Conservation (phyloP, 2,888 invertebrate genomes). For the Pelosia muscerda region DNA sequence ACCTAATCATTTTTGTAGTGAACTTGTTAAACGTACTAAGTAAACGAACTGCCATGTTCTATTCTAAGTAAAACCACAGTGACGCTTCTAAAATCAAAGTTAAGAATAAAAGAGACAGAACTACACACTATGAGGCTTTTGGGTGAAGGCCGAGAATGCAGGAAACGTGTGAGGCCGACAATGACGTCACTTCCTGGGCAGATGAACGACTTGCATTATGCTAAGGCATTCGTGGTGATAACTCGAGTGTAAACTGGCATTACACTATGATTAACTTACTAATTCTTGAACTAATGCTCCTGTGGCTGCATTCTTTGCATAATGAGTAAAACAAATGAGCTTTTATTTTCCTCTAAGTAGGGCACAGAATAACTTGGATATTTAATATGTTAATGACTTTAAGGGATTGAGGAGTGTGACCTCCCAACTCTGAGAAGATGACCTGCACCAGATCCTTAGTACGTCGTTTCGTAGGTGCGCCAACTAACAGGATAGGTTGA, state of each 20-base stretch:
- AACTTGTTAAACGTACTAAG: not conserved
- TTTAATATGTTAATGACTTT: not conserved
- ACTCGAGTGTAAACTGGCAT: slow-evolving; percentile 67
- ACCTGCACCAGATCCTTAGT: too few species aligned
- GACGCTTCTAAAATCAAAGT: slow-evolving; percentile 35
- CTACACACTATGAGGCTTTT: slow-evolving; percentile 60
- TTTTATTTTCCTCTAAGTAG: slow-evolving; percentile 15
- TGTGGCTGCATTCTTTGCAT: slow-evolving; percentile 51
- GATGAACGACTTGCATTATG: slow-evolving; percentile 66
- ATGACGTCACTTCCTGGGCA: slow-evolving; percentile 80
- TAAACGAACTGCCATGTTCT: slow-evolving; percentile 1
- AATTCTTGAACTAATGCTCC: slow-evolving; percentile 54
- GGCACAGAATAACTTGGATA: not conserved
- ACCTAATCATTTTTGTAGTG: not conserved
- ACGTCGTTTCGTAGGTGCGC: too few species aligned
- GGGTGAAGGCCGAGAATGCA: slow-evolving; percentile 80
- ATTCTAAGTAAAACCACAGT: slow-evolving; percentile 12
- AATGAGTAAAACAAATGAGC: slow-evolving; percentile 36
- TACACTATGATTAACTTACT: slow-evolving; percentile 61
- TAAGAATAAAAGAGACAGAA: slow-evolving; percentile 39
- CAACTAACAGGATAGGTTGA: too few species aligned
- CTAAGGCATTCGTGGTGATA: slow-evolving; percentile 68
- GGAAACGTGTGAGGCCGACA: slow-evolving; percentile 68
- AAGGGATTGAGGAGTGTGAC: too few species aligned
- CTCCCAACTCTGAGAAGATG: too few species aligned